phyloP scores from a whole-genome alignment of 2,888 invertebrate genomes.

The Branchipolynoe longqiensis region DNA sequence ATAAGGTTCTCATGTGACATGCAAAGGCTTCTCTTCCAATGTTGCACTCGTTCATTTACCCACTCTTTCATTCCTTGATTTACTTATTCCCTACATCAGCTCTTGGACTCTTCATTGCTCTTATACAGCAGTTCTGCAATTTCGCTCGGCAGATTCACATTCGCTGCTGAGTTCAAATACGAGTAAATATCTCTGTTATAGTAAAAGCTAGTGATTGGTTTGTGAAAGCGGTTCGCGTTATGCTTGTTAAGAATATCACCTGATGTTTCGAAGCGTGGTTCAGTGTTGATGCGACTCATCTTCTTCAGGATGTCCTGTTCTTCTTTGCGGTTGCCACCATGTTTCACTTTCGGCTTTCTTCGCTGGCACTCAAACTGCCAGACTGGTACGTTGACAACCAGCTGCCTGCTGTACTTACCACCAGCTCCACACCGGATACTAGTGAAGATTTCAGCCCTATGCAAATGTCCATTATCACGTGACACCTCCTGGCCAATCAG shows the following conservation, averaged over 20 bases:
- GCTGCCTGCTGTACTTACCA: background rate
- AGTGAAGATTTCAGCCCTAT: background rate
- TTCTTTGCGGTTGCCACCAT: background rate
- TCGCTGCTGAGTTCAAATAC: background rate
- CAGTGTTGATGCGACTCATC: background rate
- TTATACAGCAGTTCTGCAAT: constrained; percentile 5
- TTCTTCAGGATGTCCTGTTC: background rate
- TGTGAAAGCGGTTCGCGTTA: background rate
- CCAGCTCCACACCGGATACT: background rate
- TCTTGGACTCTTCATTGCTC: no score
- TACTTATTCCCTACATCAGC: no score
- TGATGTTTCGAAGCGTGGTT: background rate
- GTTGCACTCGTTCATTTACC: no score
- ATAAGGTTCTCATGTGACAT: no score
- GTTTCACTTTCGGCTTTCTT: background rate
- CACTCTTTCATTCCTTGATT: no score
- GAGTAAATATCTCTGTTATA: constrained; percentile 7
- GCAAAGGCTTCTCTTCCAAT: no score
- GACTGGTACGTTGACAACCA: background rate
- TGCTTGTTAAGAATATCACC: background rate
- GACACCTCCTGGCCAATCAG: constrained; percentile 6
- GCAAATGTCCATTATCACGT: constrained; percentile 8
- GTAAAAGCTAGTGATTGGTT: constrained; percentile 9
- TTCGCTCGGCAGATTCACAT: background rate
- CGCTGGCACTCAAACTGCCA: background rate